Evolutionary conservation across 2,888 invertebrate genomes (phyloP).

Genomic region (Meiosimyza platycephala): DNA sequence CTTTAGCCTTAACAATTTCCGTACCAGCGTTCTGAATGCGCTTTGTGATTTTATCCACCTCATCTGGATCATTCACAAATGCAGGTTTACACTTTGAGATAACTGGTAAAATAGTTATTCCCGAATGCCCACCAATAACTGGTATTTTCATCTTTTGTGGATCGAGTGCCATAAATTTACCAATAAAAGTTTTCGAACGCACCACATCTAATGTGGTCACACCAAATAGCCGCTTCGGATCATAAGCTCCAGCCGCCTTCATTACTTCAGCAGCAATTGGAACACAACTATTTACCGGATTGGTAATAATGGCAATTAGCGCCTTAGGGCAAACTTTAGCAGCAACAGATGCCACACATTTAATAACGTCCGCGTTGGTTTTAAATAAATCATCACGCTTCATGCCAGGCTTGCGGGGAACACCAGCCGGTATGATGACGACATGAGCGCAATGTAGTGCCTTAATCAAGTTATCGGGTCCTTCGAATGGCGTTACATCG

Average conservation of each 20-base stretch:
- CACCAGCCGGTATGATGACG: constrained; percentile 95
- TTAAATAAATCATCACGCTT: constrained; percentile 95
- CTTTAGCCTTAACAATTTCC: constrained; percentile 89
- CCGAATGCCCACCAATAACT: constrained; percentile 97
- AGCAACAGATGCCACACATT: constrained; percentile 80
- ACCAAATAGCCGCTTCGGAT: constrained; percentile 91
- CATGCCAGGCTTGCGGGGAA: constrained; percentile 97
- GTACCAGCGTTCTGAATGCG: constrained; percentile 98
- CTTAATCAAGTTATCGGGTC: constrained; percentile 78
- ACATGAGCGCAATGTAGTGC: constrained; percentile 82
- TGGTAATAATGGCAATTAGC: constrained; percentile 92
- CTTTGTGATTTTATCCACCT: constrained; percentile 81
- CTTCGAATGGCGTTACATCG: constrained; percentile 76
- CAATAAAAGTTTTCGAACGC: constrained; percentile 90
- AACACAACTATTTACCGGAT: constrained; percentile 97
- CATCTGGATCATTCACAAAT: constrained; percentile 80
- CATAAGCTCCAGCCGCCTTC: constrained; percentile 79
- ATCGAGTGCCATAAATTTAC: constrained; percentile 85
- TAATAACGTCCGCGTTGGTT: constrained; percentile 92
- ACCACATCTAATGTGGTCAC: constrained; percentile 97
- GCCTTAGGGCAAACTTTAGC: constrained; percentile 89
- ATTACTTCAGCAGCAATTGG: constrained; percentile 94
- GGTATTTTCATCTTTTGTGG: constrained; percentile 84
- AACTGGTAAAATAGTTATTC: constrained; percentile 94
- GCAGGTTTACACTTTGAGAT: constrained; percentile 88